These are phyloP conservation scores for Saccostrea cuccullata DNA, from an alignment of 1,140 invertebrate genomes.

Conservation along the genomic window DNA sequence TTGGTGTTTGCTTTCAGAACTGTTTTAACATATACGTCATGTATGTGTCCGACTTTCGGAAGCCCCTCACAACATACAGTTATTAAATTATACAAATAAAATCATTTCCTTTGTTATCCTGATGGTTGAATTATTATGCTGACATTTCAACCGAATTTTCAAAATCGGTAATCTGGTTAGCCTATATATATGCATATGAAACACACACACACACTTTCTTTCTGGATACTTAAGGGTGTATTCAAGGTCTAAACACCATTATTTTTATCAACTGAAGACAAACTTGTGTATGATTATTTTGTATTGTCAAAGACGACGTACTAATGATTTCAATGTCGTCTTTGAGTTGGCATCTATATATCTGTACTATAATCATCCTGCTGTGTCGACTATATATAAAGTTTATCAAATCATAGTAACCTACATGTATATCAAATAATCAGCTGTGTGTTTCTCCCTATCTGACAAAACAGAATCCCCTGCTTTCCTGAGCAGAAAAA, in stretches of 20 bases:
- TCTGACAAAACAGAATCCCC: too few species aligned
- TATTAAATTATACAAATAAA: background rate
- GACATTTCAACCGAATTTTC: background rate
- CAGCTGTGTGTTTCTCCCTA: too few species aligned
- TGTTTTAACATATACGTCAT: background rate
- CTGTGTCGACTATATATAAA: too few species aligned
- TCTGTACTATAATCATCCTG: too few species aligned
- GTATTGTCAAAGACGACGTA: too few species aligned
- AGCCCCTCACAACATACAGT: background rate
- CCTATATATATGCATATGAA: background rate
- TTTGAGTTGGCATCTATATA: too few species aligned
- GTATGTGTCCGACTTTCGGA: background rate
- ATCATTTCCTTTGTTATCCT: background rate
- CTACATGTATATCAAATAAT: too few species aligned
- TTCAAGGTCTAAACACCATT: background rate
- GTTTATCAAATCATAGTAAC: too few species aligned
- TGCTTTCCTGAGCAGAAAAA: too few species aligned
- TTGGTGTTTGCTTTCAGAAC: background rate
- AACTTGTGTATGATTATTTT: too few species aligned
- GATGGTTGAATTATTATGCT: background rate
- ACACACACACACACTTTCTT: background rate
- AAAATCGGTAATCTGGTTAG: conserved; percentile 6
- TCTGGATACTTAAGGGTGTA: background rate
- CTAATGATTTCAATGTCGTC: too few species aligned
- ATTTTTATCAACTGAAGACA: too few species aligned